A percentile compares a stretch with the other conserved stretches of the same genome.
Evolutionary conservation across 2,113 vertebrate species (phyloP).

Genomic region (Nerophis lumbriciformis): DNA sequence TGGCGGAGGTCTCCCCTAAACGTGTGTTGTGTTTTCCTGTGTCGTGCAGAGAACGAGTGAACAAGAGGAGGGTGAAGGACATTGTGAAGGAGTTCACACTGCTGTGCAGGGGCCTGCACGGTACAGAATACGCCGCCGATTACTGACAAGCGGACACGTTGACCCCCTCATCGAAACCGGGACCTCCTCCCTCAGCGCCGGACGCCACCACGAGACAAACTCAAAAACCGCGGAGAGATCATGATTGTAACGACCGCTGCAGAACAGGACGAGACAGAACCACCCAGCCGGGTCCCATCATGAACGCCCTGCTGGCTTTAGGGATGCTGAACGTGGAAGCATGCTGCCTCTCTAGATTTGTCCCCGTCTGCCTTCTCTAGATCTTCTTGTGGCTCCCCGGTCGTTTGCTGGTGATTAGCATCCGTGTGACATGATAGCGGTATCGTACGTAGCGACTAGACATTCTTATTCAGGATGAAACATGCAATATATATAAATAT

Average conservation of each 20-base stretch:
- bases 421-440: conserved; percentile 67
- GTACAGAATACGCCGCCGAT: conserved; percentile 96
- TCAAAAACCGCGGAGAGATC: conserved; percentile 37
- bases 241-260: conserved; percentile 53
- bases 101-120: conserved; percentile 93
- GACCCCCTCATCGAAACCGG: conserved; percentile 32
- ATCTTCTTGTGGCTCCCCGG: conserved; percentile 68
- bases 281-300: conserved; percentile 24
- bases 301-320: conserved; percentile 1
- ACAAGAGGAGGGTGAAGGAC: conserved; percentile 95
- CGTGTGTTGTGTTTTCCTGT: conserved; percentile 1
- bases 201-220: conserved; percentile 45
- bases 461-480: conserved; percentile 61
- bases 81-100: conserved; percentile 98
- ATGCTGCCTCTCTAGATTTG: conserved; percentile 44
- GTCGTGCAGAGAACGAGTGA: conserved; percentile 87
- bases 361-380: conserved; percentile 53
- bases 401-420: conserved; percentile 68
- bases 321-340: conserved; percentile 26
- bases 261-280: conserved; percentile 44
- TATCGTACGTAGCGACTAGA: conserved; percentile 67
- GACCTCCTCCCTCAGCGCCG: conserved; percentile 51
- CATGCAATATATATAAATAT: conserved; percentile 63
- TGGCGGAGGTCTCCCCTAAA: background rate
- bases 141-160: conserved; percentile 76